These are phyloP conservation scores for Dryomyza anilis DNA, from an alignment of 2,888 invertebrate species.

Conservation along the genomic window DNA sequence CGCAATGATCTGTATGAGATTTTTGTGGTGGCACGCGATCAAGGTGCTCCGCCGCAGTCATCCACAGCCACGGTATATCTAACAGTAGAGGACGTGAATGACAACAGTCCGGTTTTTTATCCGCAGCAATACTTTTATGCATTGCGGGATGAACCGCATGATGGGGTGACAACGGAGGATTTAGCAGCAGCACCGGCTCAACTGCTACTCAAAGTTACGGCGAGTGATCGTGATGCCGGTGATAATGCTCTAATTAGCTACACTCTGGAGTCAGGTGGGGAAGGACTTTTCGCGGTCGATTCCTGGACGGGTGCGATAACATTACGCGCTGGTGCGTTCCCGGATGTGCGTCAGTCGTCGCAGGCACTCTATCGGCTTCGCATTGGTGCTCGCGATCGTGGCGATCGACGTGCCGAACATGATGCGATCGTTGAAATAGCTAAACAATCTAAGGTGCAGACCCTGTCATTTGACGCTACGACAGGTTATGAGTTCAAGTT, in stretches of 20 bases:
- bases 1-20: slow-evolving; percentile 78
- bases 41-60: slow-evolving; percentile 87
- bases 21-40: slow-evolving; percentile 86
- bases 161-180: slow-evolving; percentile 29
- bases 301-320: slow-evolving; percentile 77
- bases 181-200: slow-evolving; percentile 57
- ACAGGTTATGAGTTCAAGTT: slow-evolving; percentile 83
- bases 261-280: slow-evolving; percentile 78
- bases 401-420: slow-evolving; percentile 73
- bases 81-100: slow-evolving; percentile 85
- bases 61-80: slow-evolving; percentile 87
- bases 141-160: slow-evolving; percentile 66
- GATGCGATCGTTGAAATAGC: slow-evolving; percentile 83
- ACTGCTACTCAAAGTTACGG: slow-evolving; percentile 75
- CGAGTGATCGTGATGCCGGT: slow-evolving; percentile 86
- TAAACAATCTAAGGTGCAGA: slow-evolving; percentile 73
- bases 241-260: slow-evolving; percentile 83
- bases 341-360: slow-evolving; percentile 57
- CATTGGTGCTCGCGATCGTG: slow-evolving; percentile 82
- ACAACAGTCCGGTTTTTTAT: slow-evolving; percentile 91
- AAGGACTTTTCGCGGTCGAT: slow-evolving; percentile 80
- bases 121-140: slow-evolving; percentile 84
- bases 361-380: slow-evolving; percentile 75
- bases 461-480: slow-evolving; percentile 76
- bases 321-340: slow-evolving; percentile 66